These are phyloP conservation scores for Drosophila arizonae DNA, from an alignment of 1,140 invertebrate genomes.

Conservation along the genomic window DNA sequence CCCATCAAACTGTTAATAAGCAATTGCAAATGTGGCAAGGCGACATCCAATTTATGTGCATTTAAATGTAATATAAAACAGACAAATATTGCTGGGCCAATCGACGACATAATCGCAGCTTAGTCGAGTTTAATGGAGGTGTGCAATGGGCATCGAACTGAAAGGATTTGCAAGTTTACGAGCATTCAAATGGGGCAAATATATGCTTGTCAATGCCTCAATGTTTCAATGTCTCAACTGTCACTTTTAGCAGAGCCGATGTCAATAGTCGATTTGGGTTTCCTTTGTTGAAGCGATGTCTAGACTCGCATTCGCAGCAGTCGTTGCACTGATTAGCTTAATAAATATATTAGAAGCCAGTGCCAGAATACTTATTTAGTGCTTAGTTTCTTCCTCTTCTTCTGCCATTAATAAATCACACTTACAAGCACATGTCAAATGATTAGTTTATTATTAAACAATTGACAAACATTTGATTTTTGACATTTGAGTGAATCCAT, in stretches of 20 bases:
- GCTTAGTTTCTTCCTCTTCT: no score
- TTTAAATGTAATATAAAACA: conserved; percentile 20
- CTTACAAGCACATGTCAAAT: no score
- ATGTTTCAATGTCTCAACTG: conserved; percentile 13
- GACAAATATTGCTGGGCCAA: no score
- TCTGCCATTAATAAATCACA: no score
- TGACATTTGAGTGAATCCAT: no score
- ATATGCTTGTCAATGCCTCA: not conserved
- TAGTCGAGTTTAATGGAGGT: no score
- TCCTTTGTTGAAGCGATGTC: conserved; percentile 11
- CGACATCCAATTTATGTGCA: conserved; percentile 20
- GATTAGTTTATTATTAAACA: no score
- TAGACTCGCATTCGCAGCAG: not conserved
- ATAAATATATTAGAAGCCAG: no score
- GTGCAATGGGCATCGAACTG: no score
- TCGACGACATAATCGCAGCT: no score
- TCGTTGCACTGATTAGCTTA: not conserved
- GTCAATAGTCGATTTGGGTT: conserved; percentile 21
- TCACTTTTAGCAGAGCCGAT: conserved; percentile 1
- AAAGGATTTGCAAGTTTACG: not conserved
- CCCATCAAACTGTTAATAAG: conserved; percentile 30
- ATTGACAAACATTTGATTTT: no score
- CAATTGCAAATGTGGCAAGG: conserved; percentile 29
- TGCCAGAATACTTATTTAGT: no score
- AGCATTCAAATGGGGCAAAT: not conserved